A percentile compares a stretch with the other conserved stretches of the same genome.
These are phyloP conservation scores for Octodonta nipae DNA, from an alignment of 2,888 invertebrate genomes.

Conservation along the genomic window DNA sequence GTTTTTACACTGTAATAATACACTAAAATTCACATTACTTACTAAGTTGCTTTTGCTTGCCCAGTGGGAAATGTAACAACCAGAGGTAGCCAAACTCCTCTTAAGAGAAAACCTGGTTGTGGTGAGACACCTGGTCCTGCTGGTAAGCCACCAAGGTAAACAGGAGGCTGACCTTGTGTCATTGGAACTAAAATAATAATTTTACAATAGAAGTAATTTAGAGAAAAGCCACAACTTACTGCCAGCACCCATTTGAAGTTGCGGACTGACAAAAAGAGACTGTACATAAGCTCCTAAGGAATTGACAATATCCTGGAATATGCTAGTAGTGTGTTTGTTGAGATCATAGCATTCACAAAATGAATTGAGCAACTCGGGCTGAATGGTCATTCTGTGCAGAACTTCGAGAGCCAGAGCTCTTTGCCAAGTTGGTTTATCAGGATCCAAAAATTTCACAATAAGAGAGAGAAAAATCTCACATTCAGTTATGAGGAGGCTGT, in stretches of 20 bases:
- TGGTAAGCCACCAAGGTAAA: conserved; percentile 50
- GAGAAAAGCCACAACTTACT: conserved; percentile 35
- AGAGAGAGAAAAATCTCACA: conserved; percentile 96
- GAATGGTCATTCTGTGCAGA: conserved; percentile 82
- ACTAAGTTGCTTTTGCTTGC: conserved; percentile 83
- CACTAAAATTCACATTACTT: too few species aligned
- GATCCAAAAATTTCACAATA: conserved; percentile 92
- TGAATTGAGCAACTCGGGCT: conserved; percentile 73
- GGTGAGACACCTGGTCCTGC: conserved; percentile 68
- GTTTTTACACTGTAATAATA: too few species aligned
- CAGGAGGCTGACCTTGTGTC: conserved; percentile 48
- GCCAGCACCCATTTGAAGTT: conserved; percentile 39
- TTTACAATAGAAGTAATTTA: conserved; percentile 8
- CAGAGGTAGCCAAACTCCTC: conserved; percentile 84
- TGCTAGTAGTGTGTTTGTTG: conserved; percentile 83
- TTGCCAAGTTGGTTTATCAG: conserved; percentile 95
- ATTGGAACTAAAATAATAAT: conserved; percentile 30
- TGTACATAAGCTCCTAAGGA: conserved; percentile 88
- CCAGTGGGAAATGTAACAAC: conserved; percentile 74
- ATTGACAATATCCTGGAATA: conserved; percentile 89
- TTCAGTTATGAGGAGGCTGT: conserved; percentile 84
- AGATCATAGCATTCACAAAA: conserved; percentile 94
- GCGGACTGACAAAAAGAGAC: conserved; percentile 68
- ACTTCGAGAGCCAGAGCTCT: conserved; percentile 90
- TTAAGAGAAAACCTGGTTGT: conserved; percentile 83